These are phyloP conservation scores for Tinamus guttatus DNA, from an alignment of 2,113 vertebrate genomes.

Conservation along the genomic window DNA sequence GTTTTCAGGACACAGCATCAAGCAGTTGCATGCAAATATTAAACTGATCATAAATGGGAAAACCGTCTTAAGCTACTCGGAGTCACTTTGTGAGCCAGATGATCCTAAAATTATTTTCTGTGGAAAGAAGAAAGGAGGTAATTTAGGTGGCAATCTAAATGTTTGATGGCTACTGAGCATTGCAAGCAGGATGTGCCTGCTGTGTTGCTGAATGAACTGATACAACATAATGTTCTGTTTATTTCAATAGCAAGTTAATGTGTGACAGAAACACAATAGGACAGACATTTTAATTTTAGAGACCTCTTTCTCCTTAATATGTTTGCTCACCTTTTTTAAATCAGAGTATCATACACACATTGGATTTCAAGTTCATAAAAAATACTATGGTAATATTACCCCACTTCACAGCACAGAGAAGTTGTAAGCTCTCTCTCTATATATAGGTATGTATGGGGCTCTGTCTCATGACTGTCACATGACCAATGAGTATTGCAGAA, in stretches of 20 bases:
- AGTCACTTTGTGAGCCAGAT: conserved; percentile 50
- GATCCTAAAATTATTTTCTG: conserved; percentile 72
- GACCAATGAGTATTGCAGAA: conserved; percentile 1
- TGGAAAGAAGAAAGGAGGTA: conserved; percentile 83
- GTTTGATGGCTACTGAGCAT: neutral
- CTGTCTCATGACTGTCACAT: neutral
- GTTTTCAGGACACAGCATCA: conserved; percentile 71
- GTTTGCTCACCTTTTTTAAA: conserved; percentile 22
- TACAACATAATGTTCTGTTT: neutral
- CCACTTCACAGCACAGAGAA: neutral
- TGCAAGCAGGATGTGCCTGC: neutral
- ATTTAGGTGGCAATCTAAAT: conserved; percentile 7
- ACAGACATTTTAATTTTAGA: conserved; percentile 15
- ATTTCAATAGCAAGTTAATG: conserved; percentile 11
- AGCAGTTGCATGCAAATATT: conserved; percentile 37
- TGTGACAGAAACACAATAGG: conserved; percentile 19
- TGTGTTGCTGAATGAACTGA: neutral
- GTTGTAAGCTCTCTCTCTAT: neutral
- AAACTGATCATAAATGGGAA: conserved; percentile 41
- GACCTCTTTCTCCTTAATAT: neutral
- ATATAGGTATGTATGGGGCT: too few relatives aligned
- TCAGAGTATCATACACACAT: neutral
- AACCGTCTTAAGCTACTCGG: conserved; percentile 44
- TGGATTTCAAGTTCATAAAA: neutral
- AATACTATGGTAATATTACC: neutral